A percentile compares a stretch with the other conserved stretches of the same genome.
These are phyloP conservation scores for Drosophila micromelanica DNA, from an alignment of 1,140 invertebrate species.

Conservation along the genomic window DNA sequence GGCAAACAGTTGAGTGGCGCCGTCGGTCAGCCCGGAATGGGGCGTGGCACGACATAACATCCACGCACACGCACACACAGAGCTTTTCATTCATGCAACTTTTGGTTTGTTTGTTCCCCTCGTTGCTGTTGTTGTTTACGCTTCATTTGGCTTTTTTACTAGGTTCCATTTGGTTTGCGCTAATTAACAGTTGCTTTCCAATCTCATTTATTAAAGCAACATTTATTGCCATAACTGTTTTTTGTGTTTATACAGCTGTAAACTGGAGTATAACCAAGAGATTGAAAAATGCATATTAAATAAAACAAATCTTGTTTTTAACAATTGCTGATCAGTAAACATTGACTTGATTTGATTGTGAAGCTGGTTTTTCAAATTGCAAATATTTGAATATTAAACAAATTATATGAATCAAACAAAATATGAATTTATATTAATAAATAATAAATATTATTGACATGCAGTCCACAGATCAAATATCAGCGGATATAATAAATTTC, in stretches of 20 bases:
- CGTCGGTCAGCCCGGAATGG: slow-evolving; percentile 24
- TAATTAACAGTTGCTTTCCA: slow-evolving; percentile 69
- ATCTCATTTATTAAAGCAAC: slow-evolving; percentile 53
- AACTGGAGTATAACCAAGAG: no score
- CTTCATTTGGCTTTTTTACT: slow-evolving; percentile 68
- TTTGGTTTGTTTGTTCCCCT: slow-evolving; percentile 50
- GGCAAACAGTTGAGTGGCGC: slow-evolving; percentile 63
- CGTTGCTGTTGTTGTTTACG: slow-evolving; percentile 59
- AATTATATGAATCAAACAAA: no score
- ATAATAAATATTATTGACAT: slow-evolving; percentile 1
- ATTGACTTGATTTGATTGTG: no score
- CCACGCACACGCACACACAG: slow-evolving; percentile 32
- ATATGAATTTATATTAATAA: no score
- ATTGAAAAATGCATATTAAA: no score
- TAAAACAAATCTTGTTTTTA: no score
- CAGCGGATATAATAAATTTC: background rate
- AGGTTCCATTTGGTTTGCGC: slow-evolving; percentile 61
- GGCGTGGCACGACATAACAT: slow-evolving; percentile 41
- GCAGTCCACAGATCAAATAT: background rate
- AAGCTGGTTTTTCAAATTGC: no score
- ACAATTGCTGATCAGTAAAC: no score
- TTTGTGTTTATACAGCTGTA: background rate
- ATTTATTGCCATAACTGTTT: slow-evolving; percentile 63
- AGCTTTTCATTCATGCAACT: slow-evolving; percentile 68
- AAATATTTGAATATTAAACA: no score